Base-by-base conservation (phyloP, 2,888 invertebrate species). In the Drosophila tanythrix region DNA sequence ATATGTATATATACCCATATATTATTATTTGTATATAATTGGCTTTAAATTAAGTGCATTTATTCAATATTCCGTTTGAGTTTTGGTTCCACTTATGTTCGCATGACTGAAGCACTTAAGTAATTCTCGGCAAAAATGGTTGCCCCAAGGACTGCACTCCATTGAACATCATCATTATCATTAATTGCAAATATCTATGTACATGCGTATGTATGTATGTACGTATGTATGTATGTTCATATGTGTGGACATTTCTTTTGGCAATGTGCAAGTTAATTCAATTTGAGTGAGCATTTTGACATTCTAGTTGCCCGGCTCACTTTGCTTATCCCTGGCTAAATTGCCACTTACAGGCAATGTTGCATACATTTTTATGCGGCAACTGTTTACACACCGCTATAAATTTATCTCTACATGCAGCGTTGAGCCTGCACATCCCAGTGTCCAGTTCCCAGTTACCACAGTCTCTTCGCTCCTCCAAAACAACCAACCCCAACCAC, bases 331-430 rank as follows among this genome's bases (percentile, higher is more conserved):
- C 25, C 33, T 40, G 74, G 29, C 73, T 70, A 83, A 81, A 81
- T 87, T 79, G 84, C 79, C 89, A 81, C 89, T 89, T 89, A 87
- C 83, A 89, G 89, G 87, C 84, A 84, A 89, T 89, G 86, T 86
- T 78, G 79, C 87, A 86, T 86, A 76, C 58, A 79, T 79, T 79
- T 84, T 81, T 83, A 89, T 83, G 82, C 79, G 79, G 87, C 87
- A 89, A 84, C 83, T 87, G 89, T 83, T 89, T 84, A 83, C 89
- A 86, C 63, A 83, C 81, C 83, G 89, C 81, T 83, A 83, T 86
- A 83, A 83, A 83, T 88, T 83, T 74, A 61, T 53, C 66, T 60
- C 51, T 58, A 29, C 74, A 73, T 74, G 74, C 74, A 68, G 59
- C 55, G 73, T 58, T 65, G 50, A 69, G 69, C 70, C 57, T 74